Evolutionary conservation across 2,113 vertebrate genomes (phyloP), one percentile per base, ranked within the genome.

Genomic region (Xerus inauris): DNA sequence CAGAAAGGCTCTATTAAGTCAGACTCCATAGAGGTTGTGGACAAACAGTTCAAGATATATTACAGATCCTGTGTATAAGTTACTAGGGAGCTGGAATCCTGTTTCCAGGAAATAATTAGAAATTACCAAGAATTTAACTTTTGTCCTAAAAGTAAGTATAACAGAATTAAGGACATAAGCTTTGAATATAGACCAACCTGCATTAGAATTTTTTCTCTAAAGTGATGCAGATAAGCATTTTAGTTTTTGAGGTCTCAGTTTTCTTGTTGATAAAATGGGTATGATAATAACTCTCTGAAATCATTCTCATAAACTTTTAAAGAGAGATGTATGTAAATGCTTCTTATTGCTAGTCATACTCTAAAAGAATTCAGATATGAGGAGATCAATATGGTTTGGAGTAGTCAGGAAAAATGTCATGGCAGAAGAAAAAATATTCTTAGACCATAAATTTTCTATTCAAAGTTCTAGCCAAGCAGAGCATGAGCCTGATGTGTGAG

Each of bases 61-160:
- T 38, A 9, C 26, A 47, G 1, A n/a, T 45, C 26, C 14, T 57
- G 35, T 19, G 32, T 28, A 1, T 35, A 28, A 72, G 26, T 22
- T 26, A 32, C 30, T 32, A 6, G 14, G 26, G 49, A 94, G 54
- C 40, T 64, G 42, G 35, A 87, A 30, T 87, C 26, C 9, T 30
- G n/a, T 71, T 35, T 88, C 22, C 30, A 54, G 84, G 59, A 96
- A 89, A 54, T 47, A 51, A 72, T 51, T 87, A 94, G 38, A 96
- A 93, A 76, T 89, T 38, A 45, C 35, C 45, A 77, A 72, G 40
- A 89, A 81, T 32, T 85, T 95, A 62, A 42, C 45, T 45, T 92
- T 57, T 67, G 26, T 81, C 92, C 62, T 64, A 62, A 86, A 38
- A 42, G 81, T 69, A 19, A 93, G n/a, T 32, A 59, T 45, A 73